Base-by-base conservation (phyloP, 2,113 vertebrate species). In the Puffinus mauretanicus region DNA sequence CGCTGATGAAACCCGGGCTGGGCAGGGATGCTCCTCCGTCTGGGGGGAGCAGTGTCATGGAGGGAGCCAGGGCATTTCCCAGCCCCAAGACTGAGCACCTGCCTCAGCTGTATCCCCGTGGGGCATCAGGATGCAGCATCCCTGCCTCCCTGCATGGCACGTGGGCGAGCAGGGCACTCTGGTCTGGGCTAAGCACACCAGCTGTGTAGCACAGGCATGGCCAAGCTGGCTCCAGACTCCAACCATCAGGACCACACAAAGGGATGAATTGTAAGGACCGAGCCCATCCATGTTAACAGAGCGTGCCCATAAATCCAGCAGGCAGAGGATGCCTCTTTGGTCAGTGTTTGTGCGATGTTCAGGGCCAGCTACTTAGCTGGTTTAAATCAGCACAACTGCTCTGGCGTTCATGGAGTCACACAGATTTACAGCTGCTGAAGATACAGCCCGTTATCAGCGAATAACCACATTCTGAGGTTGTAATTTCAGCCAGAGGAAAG, bases 401-500 rank as follows among this genome's bases (percentile, higher is more conserved):
- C 18, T 64, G 60, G 25, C 17, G 3, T 81, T 93, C 8, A 2
- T 8, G 13, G 18, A 58, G n/a, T 42, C 61, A 38, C 10, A 6
- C n/a, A 38, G 70, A 71, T 92, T 85, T 93, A 87, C 42, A 58
- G 52, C 0, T 0, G 47, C 34, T 67, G 61, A 84, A 84, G 46
- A 34, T 36, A 46, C 29, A 78, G 55, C 38, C 51, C 40, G 26
- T 72, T 93, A 80, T 12, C 4, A 0, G 29, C 61, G 64, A 76
- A 16, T 62, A 67, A 82, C 18, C 5, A 6, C 40, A 16, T 72
- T 64, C 62, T 40, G 30, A 65, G 40, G 52, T 47, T 77, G 46
- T 40, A 65, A 79, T 90, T 95, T 93, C 79, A 83, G 40, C 25
- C 1, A 4, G 16, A 88, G 78, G 30, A 91, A 75, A 93, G 81